These are phyloP conservation scores for Theodoxus fluviatilis DNA, from an alignment of 2,888 invertebrate species.

Conservation along the genomic window DNA sequence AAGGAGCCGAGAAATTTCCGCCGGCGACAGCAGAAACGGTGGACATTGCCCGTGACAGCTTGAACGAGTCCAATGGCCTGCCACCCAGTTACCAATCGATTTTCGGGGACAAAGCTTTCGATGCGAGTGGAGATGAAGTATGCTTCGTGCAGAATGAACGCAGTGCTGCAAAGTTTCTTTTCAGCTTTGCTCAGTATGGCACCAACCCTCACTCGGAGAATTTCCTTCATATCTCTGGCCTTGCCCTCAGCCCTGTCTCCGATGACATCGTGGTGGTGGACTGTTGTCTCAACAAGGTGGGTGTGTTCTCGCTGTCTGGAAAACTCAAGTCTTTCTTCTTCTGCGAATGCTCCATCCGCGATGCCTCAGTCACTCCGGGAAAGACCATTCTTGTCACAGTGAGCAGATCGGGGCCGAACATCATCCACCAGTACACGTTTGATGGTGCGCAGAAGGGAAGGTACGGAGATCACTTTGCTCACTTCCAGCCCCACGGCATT, in stretches of 20 bases:
- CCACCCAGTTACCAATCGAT: slow-evolving; percentile 23
- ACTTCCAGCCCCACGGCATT: slow-evolving; percentile 47
- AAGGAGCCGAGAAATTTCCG: slow-evolving; percentile 45
- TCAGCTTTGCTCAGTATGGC: slow-evolving; percentile 41
- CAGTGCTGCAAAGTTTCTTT: slow-evolving; percentile 25
- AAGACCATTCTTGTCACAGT: slow-evolving; percentile 42
- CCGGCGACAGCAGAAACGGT: slow-evolving; percentile 35
- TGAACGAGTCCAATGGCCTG: not conserved
- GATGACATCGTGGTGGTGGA: slow-evolving; percentile 42
- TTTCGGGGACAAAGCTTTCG: slow-evolving; percentile 26
- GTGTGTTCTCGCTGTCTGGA: slow-evolving; percentile 39
- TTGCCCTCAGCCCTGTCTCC: slow-evolving; percentile 36
- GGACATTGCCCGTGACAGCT: not conserved
- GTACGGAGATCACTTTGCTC: slow-evolving; percentile 42
- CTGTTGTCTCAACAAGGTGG: slow-evolving; percentile 40
- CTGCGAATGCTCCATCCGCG: slow-evolving; percentile 46
- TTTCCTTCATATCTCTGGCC: slow-evolving; percentile 39
- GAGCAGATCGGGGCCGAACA: slow-evolving; percentile 37
- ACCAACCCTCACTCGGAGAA: slow-evolving; percentile 35
- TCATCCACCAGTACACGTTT: slow-evolving; percentile 40
- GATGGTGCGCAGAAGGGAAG: slow-evolving; percentile 38
- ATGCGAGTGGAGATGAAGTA: slow-evolving; percentile 23
- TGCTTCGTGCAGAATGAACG: slow-evolving; percentile 24
- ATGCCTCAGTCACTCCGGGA: slow-evolving; percentile 37
- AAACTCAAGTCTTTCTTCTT: slow-evolving; percentile 37